Evolutionary conservation across 2,797 vertebrate genomes (phyloP), one percentile per base, ranked within the genome.

Genomic region (Aythya fuligula): DNA sequence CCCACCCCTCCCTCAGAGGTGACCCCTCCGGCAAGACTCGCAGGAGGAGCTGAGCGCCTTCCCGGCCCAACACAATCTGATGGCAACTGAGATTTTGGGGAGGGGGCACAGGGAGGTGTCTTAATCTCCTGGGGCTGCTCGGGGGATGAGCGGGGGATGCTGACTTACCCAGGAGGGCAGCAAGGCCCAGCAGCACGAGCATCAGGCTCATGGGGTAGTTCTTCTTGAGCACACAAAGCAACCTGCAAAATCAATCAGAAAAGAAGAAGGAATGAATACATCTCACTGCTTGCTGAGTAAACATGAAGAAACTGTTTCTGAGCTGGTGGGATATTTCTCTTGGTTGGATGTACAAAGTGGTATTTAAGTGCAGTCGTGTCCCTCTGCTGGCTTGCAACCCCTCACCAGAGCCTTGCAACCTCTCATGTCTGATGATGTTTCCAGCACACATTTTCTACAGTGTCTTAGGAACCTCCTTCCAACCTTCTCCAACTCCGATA

Each of bases 121-220:
- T 86, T 57, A 15, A 24, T 36, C 75, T 88, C n/a, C 74, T 27
- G 19, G 77, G 2, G 8, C 60, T 64, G 34, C 60, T 58, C 39
- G 70, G 85, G 21, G 62, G 9, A 21, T 47, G 20, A 75, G 20
- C 19, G 24, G 13, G 65, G 21, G 67, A 75, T 2, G 3, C 14
- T 39, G 12, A 93, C 96, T 97, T 79, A 97, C 96, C 91, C 32
- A 58, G 69, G 64, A 97, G 80, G 87, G 77, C 91, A 36, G 92
- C 62, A 6, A 97, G 82, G 30, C 94, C 93, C 87, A 97, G 90
- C 30, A 96, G 79, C 38, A 94, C 7, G 18, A 92, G 72, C 66
- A 74, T 36, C 1, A 45, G 30, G 43, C 51, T 38, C 95, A 92
- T 96, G 20, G 30, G 2, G 6, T 24, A 39, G n/a, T 66, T 85